These are phyloP conservation scores for Eufriesea mexicana DNA, from an alignment of 1,140 invertebrate genomes.

Conservation along the genomic window DNA sequence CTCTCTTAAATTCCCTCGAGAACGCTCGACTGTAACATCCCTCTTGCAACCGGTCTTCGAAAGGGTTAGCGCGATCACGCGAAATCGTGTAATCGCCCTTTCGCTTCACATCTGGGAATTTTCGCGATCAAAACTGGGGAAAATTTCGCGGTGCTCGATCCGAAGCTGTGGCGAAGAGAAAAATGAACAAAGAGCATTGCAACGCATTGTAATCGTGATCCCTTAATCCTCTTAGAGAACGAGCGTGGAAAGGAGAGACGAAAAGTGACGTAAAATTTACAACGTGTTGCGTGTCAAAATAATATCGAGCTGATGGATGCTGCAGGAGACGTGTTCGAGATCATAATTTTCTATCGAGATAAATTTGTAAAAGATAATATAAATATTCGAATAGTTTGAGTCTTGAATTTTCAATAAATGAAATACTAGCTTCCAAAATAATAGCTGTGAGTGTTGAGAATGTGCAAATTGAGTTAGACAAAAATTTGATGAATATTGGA, in stretches of 20 bases:
- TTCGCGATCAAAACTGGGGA: not conserved
- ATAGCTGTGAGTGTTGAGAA: too few species aligned
- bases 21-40: not conserved
- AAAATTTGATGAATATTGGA: too few species aligned
- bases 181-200: not conserved
- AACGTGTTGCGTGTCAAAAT: not conserved
- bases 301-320: not conserved
- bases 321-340: too few species aligned
- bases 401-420: too few species aligned
- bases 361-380: not conserved
- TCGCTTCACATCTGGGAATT: not conserved
- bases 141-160: not conserved
- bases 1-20: not conserved
- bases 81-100: not conserved
- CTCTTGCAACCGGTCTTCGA: not conserved
- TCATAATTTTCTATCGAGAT: too few species aligned
- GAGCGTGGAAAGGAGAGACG: too few species aligned
- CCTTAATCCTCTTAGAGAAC: constrained; percentile 13
- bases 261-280: not conserved
- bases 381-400: too few species aligned
- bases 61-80: not conserved
- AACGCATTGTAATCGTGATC: constrained; percentile 16
- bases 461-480: too few species aligned
- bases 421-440: too few species aligned
- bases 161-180: too few species aligned